Percentiles rank a stretch among this genome's conserved stretches.
phyloP scores from a whole-genome alignment of 1,140 invertebrate genomes.

The Orchestia grillus region DNA sequence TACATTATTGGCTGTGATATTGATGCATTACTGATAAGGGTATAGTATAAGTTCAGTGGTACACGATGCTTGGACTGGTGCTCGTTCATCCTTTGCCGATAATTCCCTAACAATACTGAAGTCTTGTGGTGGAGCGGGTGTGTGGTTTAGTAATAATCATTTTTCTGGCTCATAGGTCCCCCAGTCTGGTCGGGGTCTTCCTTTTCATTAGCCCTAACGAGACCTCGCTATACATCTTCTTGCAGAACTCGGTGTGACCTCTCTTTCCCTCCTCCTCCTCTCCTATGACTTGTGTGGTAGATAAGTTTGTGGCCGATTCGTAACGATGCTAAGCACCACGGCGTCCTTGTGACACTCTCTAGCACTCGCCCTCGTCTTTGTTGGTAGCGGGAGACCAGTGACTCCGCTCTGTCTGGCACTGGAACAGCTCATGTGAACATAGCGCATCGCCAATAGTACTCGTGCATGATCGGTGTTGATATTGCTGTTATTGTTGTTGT shows the following conservation, averaged over 20 bases:
- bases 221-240: neutral
- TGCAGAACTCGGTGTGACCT: neutral
- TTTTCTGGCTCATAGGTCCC: neutral
- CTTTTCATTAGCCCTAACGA: neutral
- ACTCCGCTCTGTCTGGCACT: neutral
- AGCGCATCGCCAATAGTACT: constrained; percentile 26
- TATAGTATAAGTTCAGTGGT: constrained; percentile 48
- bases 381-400: neutral
- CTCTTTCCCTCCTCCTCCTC: neutral
- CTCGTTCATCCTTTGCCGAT: constrained; percentile 34
- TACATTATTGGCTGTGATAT: constrained; percentile 55
- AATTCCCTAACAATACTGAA: constrained; percentile 35
- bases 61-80: constrained; percentile 39
- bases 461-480: constrained; percentile 52
- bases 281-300: neutral
- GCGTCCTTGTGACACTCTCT: neutral
- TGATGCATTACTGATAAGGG: constrained; percentile 48
- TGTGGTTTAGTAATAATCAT: neutral
- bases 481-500: constrained; percentile 56
- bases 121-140: neutral
- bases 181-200: neutral
- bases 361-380: neutral
- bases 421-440: neutral
- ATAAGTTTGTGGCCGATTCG: neutral
- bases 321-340: neutral